Percentiles rank a stretch among this genome's conserved stretches.
Evolutionary conservation across 2,113 vertebrate species (phyloP).

Genomic region (Cephalopholis sonnerati): DNA sequence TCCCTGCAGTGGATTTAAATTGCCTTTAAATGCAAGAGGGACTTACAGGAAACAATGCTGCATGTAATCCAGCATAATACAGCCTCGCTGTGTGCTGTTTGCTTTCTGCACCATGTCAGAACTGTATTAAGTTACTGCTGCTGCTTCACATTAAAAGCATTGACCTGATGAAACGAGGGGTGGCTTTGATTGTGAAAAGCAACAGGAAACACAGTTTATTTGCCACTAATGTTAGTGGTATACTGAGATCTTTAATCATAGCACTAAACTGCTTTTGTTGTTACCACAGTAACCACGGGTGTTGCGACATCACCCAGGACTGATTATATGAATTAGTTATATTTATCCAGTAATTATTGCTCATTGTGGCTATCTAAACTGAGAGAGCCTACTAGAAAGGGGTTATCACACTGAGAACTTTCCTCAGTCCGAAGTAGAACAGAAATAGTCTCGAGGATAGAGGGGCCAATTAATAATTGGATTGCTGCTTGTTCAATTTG

Average conservation of each 20-base stretch:
- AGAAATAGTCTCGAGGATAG: constrained; percentile 3
- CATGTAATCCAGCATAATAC: neutral
- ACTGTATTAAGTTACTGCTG: neutral
- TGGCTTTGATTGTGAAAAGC: neutral
- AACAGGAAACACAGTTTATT: neutral
- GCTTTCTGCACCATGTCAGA: neutral
- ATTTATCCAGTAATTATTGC: neutral
- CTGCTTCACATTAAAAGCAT: neutral
- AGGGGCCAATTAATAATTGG: constrained; percentile 8
- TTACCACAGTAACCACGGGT: neutral
- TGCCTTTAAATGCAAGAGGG: neutral
- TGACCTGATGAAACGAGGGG: neutral
- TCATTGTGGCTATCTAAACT: constrained; percentile 3
- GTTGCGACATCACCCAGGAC: neutral
- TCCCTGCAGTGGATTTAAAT: neutral
- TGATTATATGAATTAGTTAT: neutral
- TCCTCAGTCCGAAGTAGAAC: neutral
- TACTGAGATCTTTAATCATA: neutral
- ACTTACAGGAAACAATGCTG: neutral
- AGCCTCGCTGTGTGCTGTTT: neutral
- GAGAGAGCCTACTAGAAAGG: neutral
- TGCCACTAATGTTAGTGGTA: neutral
- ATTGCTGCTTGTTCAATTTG: constrained; percentile 8
- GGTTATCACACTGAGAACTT: neutral
- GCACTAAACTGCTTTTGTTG: neutral